Evolutionary conservation across 2,113 vertebrate genomes (phyloP), one percentile per base, ranked within the genome.

Genomic region (Sander lucioperca): DNA sequence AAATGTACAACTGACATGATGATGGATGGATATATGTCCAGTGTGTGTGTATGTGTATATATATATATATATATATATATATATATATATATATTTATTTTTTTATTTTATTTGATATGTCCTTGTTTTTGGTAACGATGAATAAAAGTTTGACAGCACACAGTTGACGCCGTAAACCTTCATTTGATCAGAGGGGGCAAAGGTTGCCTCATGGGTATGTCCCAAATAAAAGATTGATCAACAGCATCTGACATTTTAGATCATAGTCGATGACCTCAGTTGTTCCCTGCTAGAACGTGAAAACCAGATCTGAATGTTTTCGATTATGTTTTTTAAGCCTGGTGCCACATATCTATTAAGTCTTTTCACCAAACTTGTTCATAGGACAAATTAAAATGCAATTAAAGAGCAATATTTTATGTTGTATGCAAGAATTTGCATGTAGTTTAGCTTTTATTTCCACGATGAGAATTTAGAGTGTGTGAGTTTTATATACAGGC

Each of bases 81-180:
- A 27, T 27, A 27, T 27, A 27, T 27, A 27, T 27, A 27, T 27
- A 27, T 27, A 27, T 27, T 27, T 27, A 0, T 25, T 25, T 25
- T 25, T 25, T 25, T 39, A 36, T 39, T 63, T 12, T 0, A 0
- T 1, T 80, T 48, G 3, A 25, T 25, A 33, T 71, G 18, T n/a
- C 3, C 47, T 83, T 5, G 27, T 43, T 5, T 79, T 63, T 56
- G 14, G 7, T 79, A 0, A 61, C 33, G 1, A 13, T 19, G 1
- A 69, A 88, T 77, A 66, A 64, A 82, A 18, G 36, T 77, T 79
- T 70, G 30, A 58, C 23, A 0, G n/a, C n/a, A 19, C 15, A 57
- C 3, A 0, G 19, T 8, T 19, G 14, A 27, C 0, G 10, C 23
- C 13, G 68, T 80, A 53, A 84, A 79, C 8, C 9, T 67, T 13